Base-by-base conservation (phyloP, 2,113 vertebrate species). In the Megaceryle maxima region DNA sequence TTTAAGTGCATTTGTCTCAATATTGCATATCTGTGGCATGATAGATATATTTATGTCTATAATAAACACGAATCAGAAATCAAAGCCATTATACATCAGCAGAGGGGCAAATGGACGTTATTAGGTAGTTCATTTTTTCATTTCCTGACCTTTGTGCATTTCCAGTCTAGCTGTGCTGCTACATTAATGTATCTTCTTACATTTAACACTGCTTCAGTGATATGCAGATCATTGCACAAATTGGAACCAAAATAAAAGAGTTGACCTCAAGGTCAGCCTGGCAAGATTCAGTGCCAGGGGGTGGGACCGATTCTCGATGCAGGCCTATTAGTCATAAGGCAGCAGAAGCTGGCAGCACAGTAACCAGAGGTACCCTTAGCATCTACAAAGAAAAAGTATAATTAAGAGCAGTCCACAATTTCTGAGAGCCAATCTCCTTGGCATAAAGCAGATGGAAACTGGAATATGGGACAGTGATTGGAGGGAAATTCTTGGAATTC, bases 161-260 rank as follows among this genome's bases (percentile, higher is more conserved):
- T 92, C 57, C 63, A 93, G 80, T 57, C 39, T 28, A 79, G 83
- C 74, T 82, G 35, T 44, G 82, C 37, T 44, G 57, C 84, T 82
- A 46, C 48, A 55, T 96, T 95, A 97, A 93, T 92, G 88, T 74
- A 93, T 73, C 62, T 69, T 87, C 74, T 84, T 93, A 67, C 57
- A 87, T 88, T 87, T 92, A 87, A 73, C 78, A 85, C 85, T 37
- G 77, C 80, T 93, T 69, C 70, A 91, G 48, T 85, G 86, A 91
- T 69, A 77, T 79, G 91, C 89, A 93, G 89, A 96, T 89, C 92
- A 55, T 18, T 53, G 83, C 73, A 69, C 50, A 75, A 90, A 94
- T 87, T 51, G 84, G 92, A 89, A 93, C 57, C 83, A 64, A 79
- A 97, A 84, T 59, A 74, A 87, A 94, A 79, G 86, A 56, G 44